Percentiles rank a stretch among this genome's conserved stretches.
Conservation (phyloP, 2,888 invertebrate genomes). For the Drosophila robusta region DNA sequence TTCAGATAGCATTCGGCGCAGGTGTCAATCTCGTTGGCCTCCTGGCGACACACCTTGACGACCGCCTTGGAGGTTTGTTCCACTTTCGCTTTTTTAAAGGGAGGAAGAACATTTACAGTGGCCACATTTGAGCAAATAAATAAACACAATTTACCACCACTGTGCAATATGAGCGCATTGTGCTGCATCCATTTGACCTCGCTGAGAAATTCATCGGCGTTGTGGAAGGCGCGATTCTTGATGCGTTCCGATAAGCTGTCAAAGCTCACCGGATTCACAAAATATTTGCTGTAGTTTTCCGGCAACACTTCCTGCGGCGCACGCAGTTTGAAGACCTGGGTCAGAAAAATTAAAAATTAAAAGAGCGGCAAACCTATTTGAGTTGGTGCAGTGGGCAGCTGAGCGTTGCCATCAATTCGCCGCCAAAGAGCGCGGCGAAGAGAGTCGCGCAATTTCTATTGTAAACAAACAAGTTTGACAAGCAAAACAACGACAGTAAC, state of each 20-base stretch:
- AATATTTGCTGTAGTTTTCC: constrained; percentile 87
- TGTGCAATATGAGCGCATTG: constrained; percentile 94
- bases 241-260: constrained; percentile 91
- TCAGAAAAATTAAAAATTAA: constrained; percentile 8
- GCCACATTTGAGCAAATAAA: not conserved
- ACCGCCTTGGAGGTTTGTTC: constrained; percentile 87
- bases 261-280: constrained; percentile 95
- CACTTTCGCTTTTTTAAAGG: constrained; percentile 54
- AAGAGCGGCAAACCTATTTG: constrained; percentile 11
- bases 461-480: constrained; percentile 72
- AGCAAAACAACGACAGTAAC: constrained; percentile 28
- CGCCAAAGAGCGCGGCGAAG: constrained; percentile 52
- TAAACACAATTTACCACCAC: constrained; percentile 86
- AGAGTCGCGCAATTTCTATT: constrained; percentile 39
- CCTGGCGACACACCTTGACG: constrained; percentile 93
- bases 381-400: constrained; percentile 17
- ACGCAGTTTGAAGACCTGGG: constrained; percentile 59
- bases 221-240: constrained; percentile 90
- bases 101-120: not conserved
- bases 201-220: constrained; percentile 94
- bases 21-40: constrained; percentile 96
- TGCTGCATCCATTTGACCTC: constrained; percentile 98
- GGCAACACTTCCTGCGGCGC: constrained; percentile 67
- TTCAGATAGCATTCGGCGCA: constrained; percentile 96
- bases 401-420: constrained; percentile 46